Conservation (phyloP, 2,888 invertebrate genomes). For the Allophyes oxyacanthae region DNA sequence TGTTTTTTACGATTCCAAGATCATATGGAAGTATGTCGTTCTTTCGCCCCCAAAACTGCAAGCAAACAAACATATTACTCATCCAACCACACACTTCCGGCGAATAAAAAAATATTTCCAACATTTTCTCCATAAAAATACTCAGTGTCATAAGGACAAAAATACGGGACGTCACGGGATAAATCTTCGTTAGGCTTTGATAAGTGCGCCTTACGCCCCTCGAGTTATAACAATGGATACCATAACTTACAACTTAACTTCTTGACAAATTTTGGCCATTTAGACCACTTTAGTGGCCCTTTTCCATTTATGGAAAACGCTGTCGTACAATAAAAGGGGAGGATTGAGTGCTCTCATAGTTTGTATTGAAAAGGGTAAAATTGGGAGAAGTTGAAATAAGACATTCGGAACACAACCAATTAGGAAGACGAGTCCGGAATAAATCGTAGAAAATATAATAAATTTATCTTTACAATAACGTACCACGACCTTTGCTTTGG, state of each 20-base stretch:
- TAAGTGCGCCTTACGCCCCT: constrained; percentile 70
- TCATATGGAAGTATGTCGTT: constrained; percentile 22
- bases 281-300: constrained; percentile 62
- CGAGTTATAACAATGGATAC: constrained; percentile 66
- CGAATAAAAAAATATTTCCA: constrained; percentile 58
- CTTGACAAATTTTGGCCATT: constrained; percentile 74
- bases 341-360: constrained; percentile 10
- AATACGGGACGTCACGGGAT: constrained; percentile 65
- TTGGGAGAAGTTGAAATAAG: background rate
- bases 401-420: too few relatives aligned
- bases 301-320: constrained; percentile 44
- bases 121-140: constrained; percentile 53
- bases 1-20: constrained; percentile 6
- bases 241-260: constrained; percentile 74
- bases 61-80: constrained; percentile 51
- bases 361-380: constrained; percentile 9
- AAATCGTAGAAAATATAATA: too few relatives aligned
- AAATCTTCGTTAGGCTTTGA: constrained; percentile 77
- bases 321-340: constrained; percentile 39
- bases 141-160: constrained; percentile 41
- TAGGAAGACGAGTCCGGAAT: too few relatives aligned
- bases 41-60: constrained; percentile 15
- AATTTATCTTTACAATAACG: too few relatives aligned
- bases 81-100: constrained; percentile 39
- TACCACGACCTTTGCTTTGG: too few relatives aligned